These are phyloP conservation scores for Chrysolina haemoptera DNA, from an alignment of 2,888 invertebrate species.

Conservation along the genomic window DNA sequence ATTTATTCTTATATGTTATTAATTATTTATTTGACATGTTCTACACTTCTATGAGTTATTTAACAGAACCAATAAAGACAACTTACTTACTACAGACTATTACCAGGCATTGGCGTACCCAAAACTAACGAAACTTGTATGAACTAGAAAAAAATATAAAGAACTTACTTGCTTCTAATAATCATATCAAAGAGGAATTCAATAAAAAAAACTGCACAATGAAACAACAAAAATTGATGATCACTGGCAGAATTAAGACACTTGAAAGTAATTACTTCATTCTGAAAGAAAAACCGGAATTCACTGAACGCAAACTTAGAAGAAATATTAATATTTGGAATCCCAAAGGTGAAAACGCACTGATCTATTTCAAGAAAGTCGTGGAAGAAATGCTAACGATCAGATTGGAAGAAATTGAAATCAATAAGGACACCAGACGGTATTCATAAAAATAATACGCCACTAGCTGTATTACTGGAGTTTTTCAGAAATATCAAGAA, in stretches of 20 bases:
- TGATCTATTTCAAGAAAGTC: constrained; percentile 10
- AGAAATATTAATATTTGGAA: too few relatives aligned
- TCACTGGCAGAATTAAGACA: constrained; percentile 1
- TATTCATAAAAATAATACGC: background rate
- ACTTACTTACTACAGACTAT: too few relatives aligned
- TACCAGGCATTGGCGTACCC: too few relatives aligned
- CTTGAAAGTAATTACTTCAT: background rate
- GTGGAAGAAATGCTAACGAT: constrained; percentile 1
- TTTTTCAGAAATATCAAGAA: constrained; percentile 15
- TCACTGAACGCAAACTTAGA: background rate
- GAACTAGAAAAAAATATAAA: too few relatives aligned
- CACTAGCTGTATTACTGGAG: constrained; percentile 9
- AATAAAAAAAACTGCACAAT: constrained; percentile 37
- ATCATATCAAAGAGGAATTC: too few relatives aligned
- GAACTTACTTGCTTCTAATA: too few relatives aligned
- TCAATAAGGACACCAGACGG: constrained; percentile 3
- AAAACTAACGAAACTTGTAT: too few relatives aligned
- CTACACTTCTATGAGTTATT: too few relatives aligned
- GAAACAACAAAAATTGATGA: constrained; percentile 22
- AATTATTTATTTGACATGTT: too few relatives aligned
- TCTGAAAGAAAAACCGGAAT: constrained; percentile 2
- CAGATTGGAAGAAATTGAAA: constrained; percentile 20
- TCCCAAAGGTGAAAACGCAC: constrained; percentile 9
- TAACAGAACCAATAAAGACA: too few relatives aligned
- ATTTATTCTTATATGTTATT: too few relatives aligned